Base-by-base conservation (phyloP, 2,797 vertebrate species). In the Myripristis murdjan region DNA sequence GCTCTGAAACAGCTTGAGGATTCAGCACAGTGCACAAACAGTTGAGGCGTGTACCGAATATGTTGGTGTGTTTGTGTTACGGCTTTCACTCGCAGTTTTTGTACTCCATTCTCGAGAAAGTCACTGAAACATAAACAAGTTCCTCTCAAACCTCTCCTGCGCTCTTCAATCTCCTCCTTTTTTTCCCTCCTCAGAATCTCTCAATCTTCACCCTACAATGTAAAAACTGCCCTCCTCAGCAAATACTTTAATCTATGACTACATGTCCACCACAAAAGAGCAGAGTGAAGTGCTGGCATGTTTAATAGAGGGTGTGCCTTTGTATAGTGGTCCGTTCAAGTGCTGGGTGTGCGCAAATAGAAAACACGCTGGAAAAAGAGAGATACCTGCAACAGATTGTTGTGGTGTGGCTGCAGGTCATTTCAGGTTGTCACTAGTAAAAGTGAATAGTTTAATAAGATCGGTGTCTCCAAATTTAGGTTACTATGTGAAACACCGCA, bases 1-100 rank as follows among this genome's bases (percentile, higher is more conserved):
- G 73, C 73, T 64, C 56, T 64, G 35, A n/a, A 55, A 54, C 9
- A 54, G 79, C 80, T 70, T 66, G 56, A 73, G 71, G 55, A 81
- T 75, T 73, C 71, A 49, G 79, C 60, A 67, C 39, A 59, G 65
- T 59, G 59, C 58, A 24, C 15, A 53, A 73, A 24, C 44, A 44
- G n/a, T n/a, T n/a, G 11, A 64, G 16, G 41, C 51, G 44, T 35
- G 31, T 37, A n/a, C 14, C 23, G 37, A 15, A 18, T 71, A 28
- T 55, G 35, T 16, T 7, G 20, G 15, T n/a, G 72, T 70, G 20
- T 55, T 14, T 43, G 31, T 43, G 20, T 71, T 56, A 9, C 31
- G 43, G 39, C 41, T 59, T 51, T 46, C 12, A 61, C 16, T 28
- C 16, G 24, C 43, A 22, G 14, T 15, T 6, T 3, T n/a, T 58